These are phyloP conservation scores for Paguma larvata DNA, from an alignment of 2,797 vertebrate genomes.

Conservation along the genomic window DNA sequence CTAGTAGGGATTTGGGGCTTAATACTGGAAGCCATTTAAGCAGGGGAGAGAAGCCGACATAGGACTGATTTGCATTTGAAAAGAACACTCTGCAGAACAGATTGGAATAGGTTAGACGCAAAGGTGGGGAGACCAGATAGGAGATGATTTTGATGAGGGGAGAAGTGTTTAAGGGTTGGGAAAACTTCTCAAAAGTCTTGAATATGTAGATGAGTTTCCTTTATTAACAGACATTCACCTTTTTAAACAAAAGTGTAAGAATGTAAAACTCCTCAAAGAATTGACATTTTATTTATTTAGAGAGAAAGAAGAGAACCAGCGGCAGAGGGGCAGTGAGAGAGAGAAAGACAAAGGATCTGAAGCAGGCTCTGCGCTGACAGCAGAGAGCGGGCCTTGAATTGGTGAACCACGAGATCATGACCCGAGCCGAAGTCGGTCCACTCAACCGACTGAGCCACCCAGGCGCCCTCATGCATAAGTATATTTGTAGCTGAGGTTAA, in stretches of 20 bases:
- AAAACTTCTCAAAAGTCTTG: background rate
- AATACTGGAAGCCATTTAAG: background rate
- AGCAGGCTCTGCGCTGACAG: no score
- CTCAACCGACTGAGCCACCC: no score
- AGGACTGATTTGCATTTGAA: background rate
- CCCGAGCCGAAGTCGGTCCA: no score
- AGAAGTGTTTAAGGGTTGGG: background rate
- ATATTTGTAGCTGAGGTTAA: conserved; percentile 38
- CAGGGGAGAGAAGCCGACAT: background rate
- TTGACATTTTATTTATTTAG: background rate
- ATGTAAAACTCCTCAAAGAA: background rate
- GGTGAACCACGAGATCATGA: no score
- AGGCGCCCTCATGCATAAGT: background rate
- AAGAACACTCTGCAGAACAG: background rate
- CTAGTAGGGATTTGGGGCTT: background rate
- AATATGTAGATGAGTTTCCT: no score
- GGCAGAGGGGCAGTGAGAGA: no score
- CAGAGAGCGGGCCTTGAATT: no score
- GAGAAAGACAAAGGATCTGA: no score
- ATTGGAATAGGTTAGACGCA: background rate
- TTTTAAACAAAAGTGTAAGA: no score
- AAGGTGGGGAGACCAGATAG: background rate
- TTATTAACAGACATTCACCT: no score
- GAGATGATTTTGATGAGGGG: background rate
- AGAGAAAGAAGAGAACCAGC: no score